These are phyloP conservation scores for Trichosurus vulpecula DNA, from an alignment of 2,797 vertebrate species.

Conservation along the genomic window DNA sequence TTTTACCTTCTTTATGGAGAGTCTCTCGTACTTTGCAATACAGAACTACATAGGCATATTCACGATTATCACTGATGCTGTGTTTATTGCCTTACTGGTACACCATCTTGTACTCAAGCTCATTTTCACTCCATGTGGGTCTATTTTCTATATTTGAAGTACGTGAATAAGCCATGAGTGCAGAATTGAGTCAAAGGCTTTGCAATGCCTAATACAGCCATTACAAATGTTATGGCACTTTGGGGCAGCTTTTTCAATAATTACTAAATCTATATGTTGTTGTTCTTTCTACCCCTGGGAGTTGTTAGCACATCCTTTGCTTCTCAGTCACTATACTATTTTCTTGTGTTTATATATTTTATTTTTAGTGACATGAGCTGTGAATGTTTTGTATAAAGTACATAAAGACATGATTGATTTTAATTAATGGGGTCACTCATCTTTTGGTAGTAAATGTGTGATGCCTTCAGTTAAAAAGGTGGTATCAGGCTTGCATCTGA, in stretches of 20 bases:
- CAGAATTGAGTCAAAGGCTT: neutral
- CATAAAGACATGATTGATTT: neutral
- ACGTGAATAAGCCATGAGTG: neutral
- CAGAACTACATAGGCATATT: no score
- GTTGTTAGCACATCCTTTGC: neutral
- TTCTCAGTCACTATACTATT: neutral
- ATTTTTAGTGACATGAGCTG: neutral
- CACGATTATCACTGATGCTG: no score
- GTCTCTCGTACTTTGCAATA: no score
- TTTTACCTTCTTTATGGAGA: no score
- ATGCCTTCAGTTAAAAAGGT: neutral
- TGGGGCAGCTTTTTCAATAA: neutral
- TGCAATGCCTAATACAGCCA: neutral
- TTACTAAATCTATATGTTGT: neutral
- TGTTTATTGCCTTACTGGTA: no score
- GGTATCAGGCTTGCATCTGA: neutral
- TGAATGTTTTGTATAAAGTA: neutral
- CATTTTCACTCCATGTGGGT: neutral
- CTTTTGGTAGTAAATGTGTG: neutral
- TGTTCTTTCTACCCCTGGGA: neutral
- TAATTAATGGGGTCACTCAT: neutral
- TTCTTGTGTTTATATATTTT: neutral
- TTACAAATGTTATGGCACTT: neutral
- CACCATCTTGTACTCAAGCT: neutral
- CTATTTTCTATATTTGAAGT: neutral